Conservation (phyloP, 1,140 invertebrate genomes). For the Euglossa dilemma region DNA sequence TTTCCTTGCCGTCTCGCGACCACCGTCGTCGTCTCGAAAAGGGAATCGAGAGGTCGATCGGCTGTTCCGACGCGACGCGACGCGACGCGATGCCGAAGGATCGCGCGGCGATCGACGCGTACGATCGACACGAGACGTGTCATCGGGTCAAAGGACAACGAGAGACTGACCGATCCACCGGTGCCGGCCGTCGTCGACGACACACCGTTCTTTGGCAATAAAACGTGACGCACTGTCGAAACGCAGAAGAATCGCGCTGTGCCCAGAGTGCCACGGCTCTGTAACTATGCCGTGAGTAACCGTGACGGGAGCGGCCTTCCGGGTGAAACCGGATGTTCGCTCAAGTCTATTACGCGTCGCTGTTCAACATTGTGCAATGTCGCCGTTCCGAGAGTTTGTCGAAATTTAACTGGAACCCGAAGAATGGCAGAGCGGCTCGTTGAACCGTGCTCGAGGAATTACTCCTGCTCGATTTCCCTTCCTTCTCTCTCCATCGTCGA, state of each 20-base stretch:
- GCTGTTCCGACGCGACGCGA: too few species aligned
- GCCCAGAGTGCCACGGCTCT: conserved; percentile 58
- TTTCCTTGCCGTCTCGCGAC: not conserved
- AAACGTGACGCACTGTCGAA: conserved; percentile 70
- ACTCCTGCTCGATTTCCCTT: not conserved
- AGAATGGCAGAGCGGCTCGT: not conserved
- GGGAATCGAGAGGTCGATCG: too few species aligned
- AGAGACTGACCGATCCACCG: conserved; percentile 66
- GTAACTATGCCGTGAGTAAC: conserved; percentile 72
- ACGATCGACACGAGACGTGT: conserved; percentile 42
- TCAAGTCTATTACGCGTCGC: conserved; percentile 60
- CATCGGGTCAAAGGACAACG: conserved; percentile 65
- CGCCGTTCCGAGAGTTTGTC: conserved; percentile 17
- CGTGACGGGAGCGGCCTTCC: conserved; percentile 80
- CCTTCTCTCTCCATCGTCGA: not conserved
- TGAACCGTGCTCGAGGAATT: not conserved
- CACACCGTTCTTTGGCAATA: conserved; percentile 58
- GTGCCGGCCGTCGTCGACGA: conserved; percentile 1
- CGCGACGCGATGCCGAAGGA: too few species aligned
- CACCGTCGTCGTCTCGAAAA: too few species aligned
- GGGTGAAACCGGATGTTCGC: conserved; percentile 75
- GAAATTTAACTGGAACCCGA: conserved; percentile 28
- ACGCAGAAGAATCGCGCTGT: conserved; percentile 63
- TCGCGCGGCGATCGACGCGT: not conserved
- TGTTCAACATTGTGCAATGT: conserved; percentile 37